Evolutionary conservation across 2,888 invertebrate species (phyloP).

Genomic region (Alloplasta piceator): DNA sequence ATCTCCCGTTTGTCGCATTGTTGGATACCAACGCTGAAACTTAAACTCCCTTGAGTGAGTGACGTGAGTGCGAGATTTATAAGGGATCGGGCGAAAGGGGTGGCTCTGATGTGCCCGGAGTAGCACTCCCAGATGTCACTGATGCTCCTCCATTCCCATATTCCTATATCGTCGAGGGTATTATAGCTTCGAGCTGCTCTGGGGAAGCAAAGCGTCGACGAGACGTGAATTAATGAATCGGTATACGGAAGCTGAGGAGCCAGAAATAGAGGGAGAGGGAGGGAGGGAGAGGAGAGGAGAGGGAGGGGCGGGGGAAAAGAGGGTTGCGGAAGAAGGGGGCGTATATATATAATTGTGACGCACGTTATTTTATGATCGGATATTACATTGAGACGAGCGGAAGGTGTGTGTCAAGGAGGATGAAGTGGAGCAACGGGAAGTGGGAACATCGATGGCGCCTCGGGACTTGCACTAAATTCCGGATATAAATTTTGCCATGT

Average conservation of each 20-base stretch:
- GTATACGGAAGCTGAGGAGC: slow-evolving; percentile 7
- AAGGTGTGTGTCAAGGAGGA: slow-evolving; percentile 1
- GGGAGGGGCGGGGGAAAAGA: too few species aligned
- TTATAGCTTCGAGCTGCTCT: background rate
- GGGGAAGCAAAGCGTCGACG: background rate
- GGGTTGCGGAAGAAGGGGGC: too few species aligned
- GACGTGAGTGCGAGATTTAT: slow-evolving; percentile 43
- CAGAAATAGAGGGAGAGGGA: too few species aligned
- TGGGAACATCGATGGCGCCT: too few species aligned
- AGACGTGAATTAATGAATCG: slow-evolving; percentile 38
- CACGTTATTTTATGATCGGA: slow-evolving; percentile 49
- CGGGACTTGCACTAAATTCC: slow-evolving; percentile 2
- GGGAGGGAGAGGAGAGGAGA: background rate
- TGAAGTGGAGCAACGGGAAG: slow-evolving; percentile 2
- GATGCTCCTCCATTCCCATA: background rate
- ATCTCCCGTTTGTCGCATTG: slow-evolving; percentile 43
- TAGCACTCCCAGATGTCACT: slow-evolving; percentile 5
- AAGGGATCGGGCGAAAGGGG: slow-evolving; percentile 40
- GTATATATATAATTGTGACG: slow-evolving; percentile 20
- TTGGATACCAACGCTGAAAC: slow-evolving; percentile 43
- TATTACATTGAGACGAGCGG: slow-evolving; percentile 39
- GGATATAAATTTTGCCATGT: slow-evolving; percentile 48
- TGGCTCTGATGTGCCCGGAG: too few species aligned
- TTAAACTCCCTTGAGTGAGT: slow-evolving; percentile 47
- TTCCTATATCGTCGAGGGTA: too few species aligned